Evolutionary conservation across 1,140 invertebrate species (phyloP), one percentile per base, ranked within the genome.

Genomic region (Drosophila serrata): DNA sequence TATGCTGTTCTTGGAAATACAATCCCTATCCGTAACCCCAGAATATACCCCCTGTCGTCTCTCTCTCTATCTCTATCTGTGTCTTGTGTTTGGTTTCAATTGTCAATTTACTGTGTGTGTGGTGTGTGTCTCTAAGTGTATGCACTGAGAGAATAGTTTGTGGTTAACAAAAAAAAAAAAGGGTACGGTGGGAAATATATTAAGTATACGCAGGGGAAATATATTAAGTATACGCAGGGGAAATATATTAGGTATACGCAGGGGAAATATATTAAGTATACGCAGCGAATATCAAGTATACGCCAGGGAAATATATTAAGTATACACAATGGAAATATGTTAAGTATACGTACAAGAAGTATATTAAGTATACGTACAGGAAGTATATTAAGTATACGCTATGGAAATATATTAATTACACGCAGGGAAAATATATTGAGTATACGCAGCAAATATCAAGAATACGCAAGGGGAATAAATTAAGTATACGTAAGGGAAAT

Each of bases 1-100:
- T 51, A 24, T 59, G 68, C 33, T 48, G 40, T 63, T 78, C 17
- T 61, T 72, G 67, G 67, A 73, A 73, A 73, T 73, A 73, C 61
- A 69, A 69, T 69, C 62, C 65, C 35, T 59, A 60, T 24, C 48
- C 35, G 49, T 68, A 55, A 67, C 17, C 61, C 22, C 37, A 48
- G 35, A 55, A 37, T 49, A 37, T 8, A 39, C 27, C 37, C 4
- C 24, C n/a, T 7, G 19, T 22, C 6, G 22, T 46, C 13, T 46
- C 19, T 24, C 43, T 22, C 5, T 43, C 19, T 46, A 12, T 43
- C 6, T 40, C n/a, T 62, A 8, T 29, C 6, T 72, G 33, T 59
- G n/a, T 43, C 11, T 51, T 58, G 39, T 57, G 15, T 73, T 68
- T 76, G 74, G 76, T 59, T 61, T 68, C 56, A 62, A 53, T 74